Base-by-base conservation (phyloP, 2,113 vertebrate species). In the Chionis minor region DNA sequence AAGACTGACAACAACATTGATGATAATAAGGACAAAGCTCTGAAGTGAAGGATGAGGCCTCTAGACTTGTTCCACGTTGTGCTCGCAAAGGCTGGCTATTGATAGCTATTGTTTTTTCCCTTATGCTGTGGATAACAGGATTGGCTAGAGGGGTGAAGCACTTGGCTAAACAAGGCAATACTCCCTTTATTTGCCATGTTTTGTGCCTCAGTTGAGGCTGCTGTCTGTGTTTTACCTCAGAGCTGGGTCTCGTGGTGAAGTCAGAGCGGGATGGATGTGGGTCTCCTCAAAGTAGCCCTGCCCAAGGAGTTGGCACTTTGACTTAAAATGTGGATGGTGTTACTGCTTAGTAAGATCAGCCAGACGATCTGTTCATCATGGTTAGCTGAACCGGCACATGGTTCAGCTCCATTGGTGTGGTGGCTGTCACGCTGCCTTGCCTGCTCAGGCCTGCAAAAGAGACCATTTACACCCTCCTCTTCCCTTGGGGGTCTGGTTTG, bases 361-460 rank as follows among this genome's bases (percentile, higher is more conserved):
- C 35, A 11, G 3, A 33, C 40, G 28, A 55, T 42, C 15, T 44
- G 6, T 71, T 79, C 81, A 38, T 15, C 8, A 6, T 28, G 2
- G 0, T 38, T 67, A 67, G 38, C 65, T 71, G 56, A 51, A 22
- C 3, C 0, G 4, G 8, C 21, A 30, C 11, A 16, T 0, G 0
- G 22, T 61, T 71, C 33, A 28, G 5, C 33, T 74, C 55, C 22
- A 8, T 42, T 0, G 0, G 4, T 7, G 16, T 4, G n/a, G 44
- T 0, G 3, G 20, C 28, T 38, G 28, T 32, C 8, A 9, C 21
- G 5, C 15, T 62, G 16, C 24, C 21, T 58, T 59, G 38, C 47
- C 45, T 8, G 0, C 28, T 75, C 47, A 55, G 20, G 21, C 79
- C 10, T 52, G 13, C 14, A 20, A 10, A 72, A 55, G 32, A 27